Base-by-base conservation (phyloP, 2,797 vertebrate species). In the Oceanodroma leucorhoa region DNA sequence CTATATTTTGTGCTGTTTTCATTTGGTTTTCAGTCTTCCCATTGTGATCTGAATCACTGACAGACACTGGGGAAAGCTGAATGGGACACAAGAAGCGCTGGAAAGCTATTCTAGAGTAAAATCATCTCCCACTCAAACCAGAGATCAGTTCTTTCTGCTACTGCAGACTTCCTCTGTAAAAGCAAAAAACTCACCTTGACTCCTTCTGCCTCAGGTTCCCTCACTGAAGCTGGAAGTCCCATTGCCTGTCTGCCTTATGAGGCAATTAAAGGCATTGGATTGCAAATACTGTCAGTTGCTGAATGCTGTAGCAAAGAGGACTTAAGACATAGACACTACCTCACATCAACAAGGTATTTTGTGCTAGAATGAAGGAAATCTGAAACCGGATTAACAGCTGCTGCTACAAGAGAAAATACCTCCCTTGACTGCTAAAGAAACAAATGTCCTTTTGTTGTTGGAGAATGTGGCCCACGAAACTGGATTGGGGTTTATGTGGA, bases 381-480 rank as follows among this genome's bases (percentile, higher is more conserved):
- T 45, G 38, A 73, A 73, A 55, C 38, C 3, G 67, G 64, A 41
- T 41, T 70, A 9, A 30, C 7, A 45, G 22, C 15, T 83, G n/a
- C 7, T 62, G 5, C 40, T 55, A 14, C 5, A 61, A 17, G 7
- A 38, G 8, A 27, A 65, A 48, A 38, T 51, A 67, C 2, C 3
- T 76, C 26, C 10, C 36, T 30, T 70, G 46, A 30, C 20, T 43
- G 48, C 17, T 43, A 43, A 85, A 48, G 53, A 55, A 71, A 48
- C 30, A 14, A 1, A 3, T 0, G 0, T n/a, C 14, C 5, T 40
- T 92, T 34, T 57, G 26, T 17, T 32, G 7, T 17, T 70, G 30
- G 34, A 58, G 34, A 32, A 51, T 43, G n/a, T 36, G 46, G 30
- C 14, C 30, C 41, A 3, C 10, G 3, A 41, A 48, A 36, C 0